Base-by-base conservation (phyloP, 2,113 vertebrate species). In the Sander lucioperca region DNA sequence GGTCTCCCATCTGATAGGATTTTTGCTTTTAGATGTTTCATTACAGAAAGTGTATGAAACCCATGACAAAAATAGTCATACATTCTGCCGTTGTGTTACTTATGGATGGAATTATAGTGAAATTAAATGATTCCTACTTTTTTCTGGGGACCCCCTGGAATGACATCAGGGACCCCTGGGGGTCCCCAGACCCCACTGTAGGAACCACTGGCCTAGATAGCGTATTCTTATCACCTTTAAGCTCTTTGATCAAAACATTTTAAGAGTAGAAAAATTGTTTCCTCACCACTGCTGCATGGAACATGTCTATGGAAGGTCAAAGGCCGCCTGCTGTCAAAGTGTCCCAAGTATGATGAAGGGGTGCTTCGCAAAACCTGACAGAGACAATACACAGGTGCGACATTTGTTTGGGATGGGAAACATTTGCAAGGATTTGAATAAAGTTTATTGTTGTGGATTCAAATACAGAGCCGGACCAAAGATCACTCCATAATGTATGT, bases 361-460 rank as follows among this genome's bases (percentile, higher is more conserved):
- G 12, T 4, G 16, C 12, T 48, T 16, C 33, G 7, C 4, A 21
- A 13, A 19, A 25, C 21, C 69, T 27, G 14, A 58, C 19, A 21
- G 0, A 68, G 47, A 84, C 25, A 47, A 19, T n/a, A 13, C 54
- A 50, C 33, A 81, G n/a, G 39, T 18, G 54, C 0, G 2, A 45
- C 8, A 11, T 65, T 77, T 18, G 3, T 77, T 57, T 53, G 18
- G n/a, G 6, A 47, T 56, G 27, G 48, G 6, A n/a, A 70, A 63
- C 50, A 63, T 79, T 75, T 56, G 25, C 63, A 43, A 25, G 2
- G 3, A 50, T 56, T 61, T 86, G 8, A 62, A 67, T 50, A 47
- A 74, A 53, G 14, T 36, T 63, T 68, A 59, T 61, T 72, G 21
- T 50, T 67, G 10, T 72, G 25, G 12, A 72, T 64, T 47, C 11